Conservation (phyloP, 2,888 invertebrate species). For the Eubasilissa splendida region DNA sequence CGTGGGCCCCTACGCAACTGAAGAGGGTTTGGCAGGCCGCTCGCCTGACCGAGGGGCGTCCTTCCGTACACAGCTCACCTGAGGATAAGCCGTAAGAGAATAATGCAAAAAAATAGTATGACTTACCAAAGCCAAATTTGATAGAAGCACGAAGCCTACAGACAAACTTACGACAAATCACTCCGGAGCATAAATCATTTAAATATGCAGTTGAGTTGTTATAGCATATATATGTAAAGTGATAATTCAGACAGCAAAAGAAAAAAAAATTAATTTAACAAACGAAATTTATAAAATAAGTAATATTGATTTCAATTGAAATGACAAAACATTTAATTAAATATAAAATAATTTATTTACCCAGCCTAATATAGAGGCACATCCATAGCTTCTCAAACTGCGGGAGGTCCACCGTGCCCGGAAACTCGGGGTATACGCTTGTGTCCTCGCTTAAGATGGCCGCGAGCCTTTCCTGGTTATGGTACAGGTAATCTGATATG, state of each 20-base stretch:
- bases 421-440: conserved; percentile 87
- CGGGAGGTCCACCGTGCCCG: conserved; percentile 87
- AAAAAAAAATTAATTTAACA: too few relatives aligned
- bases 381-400: conserved; percentile 96
- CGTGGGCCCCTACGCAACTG: conserved; percentile 97
- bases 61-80: conserved; percentile 94
- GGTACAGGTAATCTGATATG: conserved; percentile 97
- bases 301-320: too few relatives aligned
- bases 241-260: too few relatives aligned
- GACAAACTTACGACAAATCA: too few relatives aligned
- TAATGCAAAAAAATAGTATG: background rate
- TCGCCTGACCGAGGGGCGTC: conserved; percentile 95
- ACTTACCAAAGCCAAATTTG: background rate
- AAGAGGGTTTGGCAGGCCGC: conserved; percentile 98
- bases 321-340: too few relatives aligned
- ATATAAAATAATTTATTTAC: conserved; percentile 63
- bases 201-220: too few relatives aligned
- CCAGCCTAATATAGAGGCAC: conserved; percentile 91
- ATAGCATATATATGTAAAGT: too few relatives aligned
- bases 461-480: conserved; percentile 90
- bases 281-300: too few relatives aligned
- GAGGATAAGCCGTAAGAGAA: conserved; percentile 42
- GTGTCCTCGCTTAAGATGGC: conserved; percentile 82
- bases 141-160: background rate
- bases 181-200: too few relatives aligned